Evolutionary conservation across 2,888 invertebrate species (phyloP), one percentile per base, ranked within the genome.

Genomic region (Ophion obscuratus): DNA sequence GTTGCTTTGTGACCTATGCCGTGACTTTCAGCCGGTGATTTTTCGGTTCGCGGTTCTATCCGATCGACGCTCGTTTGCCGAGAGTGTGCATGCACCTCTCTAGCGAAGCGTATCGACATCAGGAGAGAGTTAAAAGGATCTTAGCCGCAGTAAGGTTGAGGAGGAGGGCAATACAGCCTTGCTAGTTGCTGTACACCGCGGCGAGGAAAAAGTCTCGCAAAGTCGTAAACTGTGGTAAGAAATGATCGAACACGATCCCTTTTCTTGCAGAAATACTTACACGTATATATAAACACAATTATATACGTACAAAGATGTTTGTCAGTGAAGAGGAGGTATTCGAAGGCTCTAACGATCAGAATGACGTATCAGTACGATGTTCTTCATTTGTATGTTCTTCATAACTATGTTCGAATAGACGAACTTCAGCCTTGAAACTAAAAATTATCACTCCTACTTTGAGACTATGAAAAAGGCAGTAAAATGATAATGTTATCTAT

Each of bases 1-100:
- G 70, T 74, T 74, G 70, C 75, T 68, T 62, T 44, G 68, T 87
- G 87, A 87, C 87, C 87, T 87, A 87, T 87, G 85, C 85, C 87
- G 79, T 87, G 85, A 87, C 87, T 86, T 86, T 86, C 84, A 87
- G 57, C 79, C 82, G 71, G 61, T 79, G 40, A 76, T 85, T 85
- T 80, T 85, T 85, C 66, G 85, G 85, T 85, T 78, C 67, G 70
- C 64, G 73, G 67, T 73, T 66, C 61, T 66, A 36, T 53, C 61
- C 68, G 81, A 81, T 53, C 68, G 62, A 31, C 76, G 59, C 70
- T 67, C 78, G 57, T 81, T 57, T 57, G 9, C 80, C 57, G 24
- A 80, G 57, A 44, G 24, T 74, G 62, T 44, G 10, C 24, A 47
- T 59, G 9, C 7, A 70, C 70, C 10, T 75, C 64, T 77, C 67